Evolutionary conservation across 1,140 invertebrate species (phyloP), one percentile per base, ranked within the genome.

Genomic region (Trichonephila inaurata): DNA sequence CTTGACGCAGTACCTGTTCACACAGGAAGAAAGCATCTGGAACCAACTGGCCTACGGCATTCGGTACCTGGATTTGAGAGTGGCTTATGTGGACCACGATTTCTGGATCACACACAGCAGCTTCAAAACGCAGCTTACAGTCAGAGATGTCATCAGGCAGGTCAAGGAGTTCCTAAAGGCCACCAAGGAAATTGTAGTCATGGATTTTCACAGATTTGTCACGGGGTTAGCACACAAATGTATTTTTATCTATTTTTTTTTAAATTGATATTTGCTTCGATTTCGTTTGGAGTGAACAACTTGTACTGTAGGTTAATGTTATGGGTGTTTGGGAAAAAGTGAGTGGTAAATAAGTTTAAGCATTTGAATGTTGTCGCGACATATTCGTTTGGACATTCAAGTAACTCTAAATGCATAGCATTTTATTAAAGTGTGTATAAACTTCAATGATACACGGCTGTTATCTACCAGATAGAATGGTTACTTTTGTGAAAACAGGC

Each of bases 121-220:
- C 66, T 95, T 95, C 24, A 85, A 94, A 7, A 93, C 93, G 19
- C 93, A 94, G 89, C 69, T 94, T 1, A 94, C 95, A 0, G 90
- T 95, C 4, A 77, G 69, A 44, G 94, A 94, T 19, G 94, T 95
- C 0, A 64, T 95, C 0, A 69, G 94, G 10, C 94, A 94, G 33
- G 94, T 95, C 40, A 87, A 92, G 28, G 44, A 72, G 33, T 95
- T 95, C 66, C 82, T 95, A 89, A 95, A 97, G 1, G 95, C 95
- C 40, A 97, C 97, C 3, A 77, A 89, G 16, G 96, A 96, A 96
- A 96, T 98, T 12, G 96, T 98, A 0, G 96, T 98, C 94, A 95
- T 98, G 66, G 97, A 98, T 94, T 97, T 97, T 58, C 97, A 97
- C 93, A 96, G 97, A 94, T 97, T 97, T 95, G 93, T 90, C 14